Evolutionary conservation across 1,140 invertebrate species (phyloP).

Genomic region (Drosophila melanogaster): DNA sequence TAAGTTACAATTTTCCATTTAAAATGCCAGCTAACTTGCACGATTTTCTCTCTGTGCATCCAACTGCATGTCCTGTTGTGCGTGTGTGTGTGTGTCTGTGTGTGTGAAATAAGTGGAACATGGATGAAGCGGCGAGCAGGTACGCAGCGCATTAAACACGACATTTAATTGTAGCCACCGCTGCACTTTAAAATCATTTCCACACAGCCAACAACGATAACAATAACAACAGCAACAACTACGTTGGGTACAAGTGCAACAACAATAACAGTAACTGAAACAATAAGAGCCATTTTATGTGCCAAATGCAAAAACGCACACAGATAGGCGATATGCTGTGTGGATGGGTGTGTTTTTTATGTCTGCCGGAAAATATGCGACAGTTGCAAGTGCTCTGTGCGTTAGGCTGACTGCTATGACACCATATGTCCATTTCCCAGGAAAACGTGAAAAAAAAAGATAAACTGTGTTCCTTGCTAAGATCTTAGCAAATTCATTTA

Average conservation of each 20-base stretch:
- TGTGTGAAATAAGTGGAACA: constrained; percentile 31
- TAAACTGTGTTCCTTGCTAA: no score
- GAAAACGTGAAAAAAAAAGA: not conserved
- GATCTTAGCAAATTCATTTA: not conserved
- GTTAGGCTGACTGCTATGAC: constrained; percentile 5
- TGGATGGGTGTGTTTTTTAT: constrained; percentile 20
- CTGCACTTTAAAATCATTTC: constrained; percentile 76
- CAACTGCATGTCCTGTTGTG: not conserved
- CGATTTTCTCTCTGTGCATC: constrained; percentile 2
- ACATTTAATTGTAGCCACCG: constrained; percentile 76
- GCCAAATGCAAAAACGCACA: constrained; percentile 59
- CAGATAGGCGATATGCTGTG: constrained; percentile 48
- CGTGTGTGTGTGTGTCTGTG: not conserved
- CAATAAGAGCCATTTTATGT: constrained; percentile 54
- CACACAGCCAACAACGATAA: constrained; percentile 40
- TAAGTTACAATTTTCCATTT: not conserved
- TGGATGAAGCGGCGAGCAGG: constrained; percentile 52
- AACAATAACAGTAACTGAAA: constrained; percentile 40
- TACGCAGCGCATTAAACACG: constrained; percentile 70
- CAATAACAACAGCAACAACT: constrained; percentile 20
- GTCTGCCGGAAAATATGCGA: constrained; percentile 29
- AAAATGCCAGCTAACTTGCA: no score
- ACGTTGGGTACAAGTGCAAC: constrained; percentile 6
- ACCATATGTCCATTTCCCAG: constrained; percentile 2
- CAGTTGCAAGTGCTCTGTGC: constrained; percentile 12